phyloP scores from a whole-genome alignment of 1,140 invertebrate species.

The Idris sp. region DNA sequence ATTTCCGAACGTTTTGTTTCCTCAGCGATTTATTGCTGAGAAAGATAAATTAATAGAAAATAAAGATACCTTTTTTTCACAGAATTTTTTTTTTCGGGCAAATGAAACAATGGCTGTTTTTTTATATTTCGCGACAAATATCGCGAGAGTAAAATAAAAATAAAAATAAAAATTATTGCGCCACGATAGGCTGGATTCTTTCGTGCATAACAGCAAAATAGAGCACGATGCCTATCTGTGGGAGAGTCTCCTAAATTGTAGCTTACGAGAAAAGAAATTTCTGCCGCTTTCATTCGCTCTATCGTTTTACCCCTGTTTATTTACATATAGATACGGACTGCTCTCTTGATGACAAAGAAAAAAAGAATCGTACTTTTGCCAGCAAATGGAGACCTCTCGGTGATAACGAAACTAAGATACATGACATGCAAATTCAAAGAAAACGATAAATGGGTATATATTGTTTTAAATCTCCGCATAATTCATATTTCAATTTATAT shows the following conservation, averaged over 20 bases:
- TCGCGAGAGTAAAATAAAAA: slow-evolving; percentile 12
- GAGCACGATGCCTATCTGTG: slow-evolving; percentile 69
- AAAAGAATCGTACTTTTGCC: slow-evolving; percentile 51
- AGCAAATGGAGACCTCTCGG: slow-evolving; percentile 53
- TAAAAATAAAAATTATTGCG: slow-evolving; percentile 32
- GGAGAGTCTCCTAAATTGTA: slow-evolving; percentile 71
- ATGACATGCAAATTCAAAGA: slow-evolving; percentile 53
- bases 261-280: slow-evolving; percentile 72
- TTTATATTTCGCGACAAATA: slow-evolving; percentile 13
- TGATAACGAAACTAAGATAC: slow-evolving; percentile 59
- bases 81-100: too few species aligned
- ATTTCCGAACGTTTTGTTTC: slow-evolving; percentile 50
- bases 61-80: too few species aligned
- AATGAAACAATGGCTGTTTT: too few species aligned
- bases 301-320: slow-evolving; percentile 66
- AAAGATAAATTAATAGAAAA: too few species aligned
- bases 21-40: slow-evolving; percentile 17
- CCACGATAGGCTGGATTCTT: slow-evolving; percentile 43
- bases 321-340: slow-evolving; percentile 76
- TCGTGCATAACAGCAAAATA: slow-evolving; percentile 50
- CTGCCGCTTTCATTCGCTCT: slow-evolving; percentile 66
- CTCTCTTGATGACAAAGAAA: slow-evolving; percentile 48
- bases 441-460: slow-evolving; percentile 43
- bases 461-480: slow-evolving; percentile 19
- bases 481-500: slow-evolving; percentile 20